phyloP scores from a whole-genome alignment of 2,888 invertebrate genomes.

The Andricus quercusramuli region DNA sequence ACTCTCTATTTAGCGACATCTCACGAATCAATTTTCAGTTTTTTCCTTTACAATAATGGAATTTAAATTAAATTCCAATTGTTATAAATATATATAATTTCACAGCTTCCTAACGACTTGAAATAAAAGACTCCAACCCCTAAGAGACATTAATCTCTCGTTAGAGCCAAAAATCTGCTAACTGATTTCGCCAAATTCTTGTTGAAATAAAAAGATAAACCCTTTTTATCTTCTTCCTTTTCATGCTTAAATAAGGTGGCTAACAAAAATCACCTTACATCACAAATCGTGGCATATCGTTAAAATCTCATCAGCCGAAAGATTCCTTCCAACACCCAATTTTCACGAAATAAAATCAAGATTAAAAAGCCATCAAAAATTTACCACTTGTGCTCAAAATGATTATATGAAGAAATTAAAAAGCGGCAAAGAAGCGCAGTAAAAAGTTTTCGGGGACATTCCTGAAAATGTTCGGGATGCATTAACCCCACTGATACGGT shows the following conservation, averaged over 20 bases:
- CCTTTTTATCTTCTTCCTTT: slow-evolving; percentile 4
- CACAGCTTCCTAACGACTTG: neutral
- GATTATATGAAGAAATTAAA: neutral
- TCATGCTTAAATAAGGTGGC: neutral
- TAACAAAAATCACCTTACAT: slow-evolving; percentile 25
- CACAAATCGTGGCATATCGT: slow-evolving; percentile 12
- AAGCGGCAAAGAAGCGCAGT: neutral
- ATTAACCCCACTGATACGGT: no score
- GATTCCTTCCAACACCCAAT: neutral
- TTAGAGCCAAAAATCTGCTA: slow-evolving; percentile 23
- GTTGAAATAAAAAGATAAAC: neutral
- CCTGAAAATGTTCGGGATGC: no score
- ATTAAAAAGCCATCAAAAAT: slow-evolving; percentile 35
- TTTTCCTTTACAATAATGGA: neutral
- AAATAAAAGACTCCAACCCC: neutral
- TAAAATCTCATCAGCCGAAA: slow-evolving; percentile 25
- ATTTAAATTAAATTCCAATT: neutral
- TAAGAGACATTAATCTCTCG: slow-evolving; percentile 31
- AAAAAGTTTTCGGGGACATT: no score
- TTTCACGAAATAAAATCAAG: slow-evolving; percentile 28
- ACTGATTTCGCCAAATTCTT: slow-evolving; percentile 31
- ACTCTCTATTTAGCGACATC: no score
- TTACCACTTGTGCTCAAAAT: neutral
- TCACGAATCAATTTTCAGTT: neutral
- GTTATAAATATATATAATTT: neutral